Conservation (phyloP, 2,888 invertebrate species). For the Synanthedon formicaeformis region DNA sequence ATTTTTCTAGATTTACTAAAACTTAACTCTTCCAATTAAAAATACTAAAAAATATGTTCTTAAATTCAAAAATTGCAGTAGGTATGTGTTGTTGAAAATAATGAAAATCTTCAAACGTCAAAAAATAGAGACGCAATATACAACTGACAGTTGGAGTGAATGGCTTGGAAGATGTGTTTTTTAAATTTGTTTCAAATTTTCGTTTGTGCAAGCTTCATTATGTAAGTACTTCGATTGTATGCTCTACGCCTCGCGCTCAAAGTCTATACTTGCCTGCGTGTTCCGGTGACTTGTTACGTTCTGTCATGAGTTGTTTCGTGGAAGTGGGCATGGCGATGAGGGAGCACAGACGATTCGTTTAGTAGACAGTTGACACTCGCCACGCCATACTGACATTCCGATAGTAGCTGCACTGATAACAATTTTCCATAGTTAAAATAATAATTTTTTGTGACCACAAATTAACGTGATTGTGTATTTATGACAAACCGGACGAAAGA, state of each 20-base stretch:
- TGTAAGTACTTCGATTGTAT: not conserved
- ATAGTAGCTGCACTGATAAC: slow-evolving; percentile 60
- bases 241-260: not conserved
- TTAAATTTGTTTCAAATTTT: slow-evolving; percentile 12
- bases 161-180: slow-evolving; percentile 42
- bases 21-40: not conserved
- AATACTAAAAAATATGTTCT: slow-evolving; percentile 6
- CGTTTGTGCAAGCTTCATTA: slow-evolving; percentile 17
- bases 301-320: slow-evolving; percentile 16
- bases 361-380: slow-evolving; percentile 71
- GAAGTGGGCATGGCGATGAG: slow-evolving; percentile 68
- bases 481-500: slow-evolving; percentile 13
- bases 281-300: slow-evolving; percentile 16
- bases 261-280: slow-evolving; percentile 9
- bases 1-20: too few relatives aligned
- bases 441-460: slow-evolving; percentile 48
- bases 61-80: not conserved
- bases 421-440: slow-evolving; percentile 49
- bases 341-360: slow-evolving; percentile 66
- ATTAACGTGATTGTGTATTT: slow-evolving; percentile 29
- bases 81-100: slow-evolving; percentile 3
- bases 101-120: slow-evolving; percentile 23
- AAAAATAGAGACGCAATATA: slow-evolving; percentile 34
- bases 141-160: slow-evolving; percentile 20
- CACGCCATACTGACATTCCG: slow-evolving; percentile 69